Percentiles rank a stretch among this genome's conserved stretches.
Evolutionary conservation across 1,140 invertebrate genomes (phyloP).

Genomic region (Drosophila quadrilineata): DNA sequence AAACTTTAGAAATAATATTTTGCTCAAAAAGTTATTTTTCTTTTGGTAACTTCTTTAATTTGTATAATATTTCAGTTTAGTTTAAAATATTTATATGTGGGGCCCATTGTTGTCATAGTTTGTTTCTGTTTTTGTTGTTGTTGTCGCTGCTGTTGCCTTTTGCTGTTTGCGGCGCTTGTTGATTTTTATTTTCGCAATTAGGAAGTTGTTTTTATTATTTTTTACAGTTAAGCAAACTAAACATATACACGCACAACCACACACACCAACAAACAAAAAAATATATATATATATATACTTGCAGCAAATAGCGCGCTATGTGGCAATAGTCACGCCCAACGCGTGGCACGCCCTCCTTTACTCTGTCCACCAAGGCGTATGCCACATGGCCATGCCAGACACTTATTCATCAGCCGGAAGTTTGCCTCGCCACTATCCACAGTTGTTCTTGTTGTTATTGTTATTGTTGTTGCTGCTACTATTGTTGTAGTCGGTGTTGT

Average conservation of each 20-base stretch:
- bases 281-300: too few relatives aligned
- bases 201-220: slow-evolving; percentile 72
- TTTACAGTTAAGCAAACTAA: slow-evolving; percentile 59
- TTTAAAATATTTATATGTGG: neutral
- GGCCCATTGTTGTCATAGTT: slow-evolving; percentile 27
- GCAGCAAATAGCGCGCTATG: slow-evolving; percentile 20
- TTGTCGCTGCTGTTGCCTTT: slow-evolving; percentile 17
- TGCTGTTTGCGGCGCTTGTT: slow-evolving; percentile 48
- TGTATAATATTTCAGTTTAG: too few relatives aligned
- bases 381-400: slow-evolving; percentile 44
- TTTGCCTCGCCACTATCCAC: slow-evolving; percentile 64
- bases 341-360: slow-evolving; percentile 13
- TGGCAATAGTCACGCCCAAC: slow-evolving; percentile 37
- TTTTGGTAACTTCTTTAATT: too few relatives aligned
- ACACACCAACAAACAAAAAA: slow-evolving; percentile 17
- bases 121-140: slow-evolving; percentile 12
- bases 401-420: slow-evolving; percentile 76
- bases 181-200: slow-evolving; percentile 77
- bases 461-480: slow-evolving; percentile 46
- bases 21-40: too few relatives aligned
- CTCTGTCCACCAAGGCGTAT: slow-evolving; percentile 12
- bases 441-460: too few relatives aligned
- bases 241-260: slow-evolving; percentile 39
- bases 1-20: neutral
- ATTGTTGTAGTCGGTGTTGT: slow-evolving; percentile 30